Base-by-base conservation (phyloP, 2,113 vertebrate genomes). In the Crocuta crocuta region DNA sequence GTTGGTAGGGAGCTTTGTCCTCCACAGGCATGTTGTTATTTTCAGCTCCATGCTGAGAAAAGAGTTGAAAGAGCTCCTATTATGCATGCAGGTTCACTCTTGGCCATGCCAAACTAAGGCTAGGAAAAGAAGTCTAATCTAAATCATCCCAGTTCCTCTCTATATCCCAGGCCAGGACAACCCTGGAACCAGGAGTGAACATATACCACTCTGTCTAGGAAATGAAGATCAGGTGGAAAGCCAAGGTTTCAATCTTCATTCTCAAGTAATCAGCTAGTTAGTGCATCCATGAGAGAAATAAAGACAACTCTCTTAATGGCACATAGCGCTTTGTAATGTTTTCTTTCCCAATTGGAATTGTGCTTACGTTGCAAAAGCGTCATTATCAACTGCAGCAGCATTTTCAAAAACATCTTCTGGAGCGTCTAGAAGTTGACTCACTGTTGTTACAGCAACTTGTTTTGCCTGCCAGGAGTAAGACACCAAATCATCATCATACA, bases 381-480 rank as follows among this genome's bases (percentile, higher is more conserved):
- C 7, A 10, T 86, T 0, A 45, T 28, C 0, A 43, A 26, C 58
- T 81, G 0, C 2, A 50, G 21, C 16, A 61, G 70, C 12, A 50
- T 0, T 43, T 84, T 91, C 33, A 26, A 98, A 98, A 97, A 95
- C 65, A 10, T 71, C 92, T 91, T 97, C 68, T 0, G 45, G 97
- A 68, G 86, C 98, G 82, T 97, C 92, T 85, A 98, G 74, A 97
- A 98, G 91, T 0, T 98, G 98, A 89, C 98, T 98, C 58, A 98
- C 95, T 84, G 97, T 98, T 50, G 97, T 80, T 83, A 98, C 81
- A 85, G 98, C 98, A 92, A 73, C 2, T 81, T 26, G 39, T 89
- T 96, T 97, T 82, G 85, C 96, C 98, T 98, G 85, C 16, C 28
- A 96, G 94, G 21, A 66, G 97, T 55, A 48, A 94, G 74, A n/a